A percentile compares a stretch with the other conserved stretches of the same genome.
These are phyloP conservation scores for Phymastichus coffea DNA, from an alignment of 1,140 invertebrate genomes.

Conservation along the genomic window DNA sequence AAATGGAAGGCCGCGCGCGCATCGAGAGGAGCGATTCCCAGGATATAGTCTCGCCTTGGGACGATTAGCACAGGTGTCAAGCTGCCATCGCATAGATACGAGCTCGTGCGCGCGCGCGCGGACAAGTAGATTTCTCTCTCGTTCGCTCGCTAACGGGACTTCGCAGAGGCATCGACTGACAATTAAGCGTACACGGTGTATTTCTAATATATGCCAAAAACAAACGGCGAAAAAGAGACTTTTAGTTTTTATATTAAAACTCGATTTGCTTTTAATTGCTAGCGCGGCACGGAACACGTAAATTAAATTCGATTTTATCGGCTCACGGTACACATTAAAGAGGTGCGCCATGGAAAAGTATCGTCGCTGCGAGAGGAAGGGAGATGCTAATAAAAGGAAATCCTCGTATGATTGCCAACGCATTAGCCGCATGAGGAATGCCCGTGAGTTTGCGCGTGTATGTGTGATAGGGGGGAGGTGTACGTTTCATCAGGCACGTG, in stretches of 20 bases:
- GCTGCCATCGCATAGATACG: constrained; percentile 33
- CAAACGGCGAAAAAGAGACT: no score
- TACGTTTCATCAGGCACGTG: constrained; percentile 14
- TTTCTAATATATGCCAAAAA: no score
- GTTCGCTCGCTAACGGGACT: background rate
- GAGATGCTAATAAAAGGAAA: constrained; percentile 16
- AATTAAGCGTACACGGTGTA: no score
- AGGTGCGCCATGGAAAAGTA: no score
- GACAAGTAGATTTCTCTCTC: constrained; percentile 6
- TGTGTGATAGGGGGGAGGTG: no score
- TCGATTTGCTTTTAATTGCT: no score
- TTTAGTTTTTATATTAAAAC: no score
- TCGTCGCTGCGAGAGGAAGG: no score
- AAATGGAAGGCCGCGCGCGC: constrained; percentile 8
- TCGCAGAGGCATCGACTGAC: background rate
- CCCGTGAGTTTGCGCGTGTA: background rate
- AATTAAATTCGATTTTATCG: no score
- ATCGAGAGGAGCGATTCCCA: constrained; percentile 32
- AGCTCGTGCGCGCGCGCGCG: constrained; percentile 22
- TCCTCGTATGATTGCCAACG: background rate
- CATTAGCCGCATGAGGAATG: constrained; percentile 23
- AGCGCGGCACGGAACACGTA: no score
- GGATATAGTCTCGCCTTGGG: constrained; percentile 41
- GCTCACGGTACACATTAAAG: no score
- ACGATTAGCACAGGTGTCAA: constrained; percentile 45